phyloP scores from a whole-genome alignment of 2,797 vertebrate genomes.

The Phyllotis vaccarum region DNA sequence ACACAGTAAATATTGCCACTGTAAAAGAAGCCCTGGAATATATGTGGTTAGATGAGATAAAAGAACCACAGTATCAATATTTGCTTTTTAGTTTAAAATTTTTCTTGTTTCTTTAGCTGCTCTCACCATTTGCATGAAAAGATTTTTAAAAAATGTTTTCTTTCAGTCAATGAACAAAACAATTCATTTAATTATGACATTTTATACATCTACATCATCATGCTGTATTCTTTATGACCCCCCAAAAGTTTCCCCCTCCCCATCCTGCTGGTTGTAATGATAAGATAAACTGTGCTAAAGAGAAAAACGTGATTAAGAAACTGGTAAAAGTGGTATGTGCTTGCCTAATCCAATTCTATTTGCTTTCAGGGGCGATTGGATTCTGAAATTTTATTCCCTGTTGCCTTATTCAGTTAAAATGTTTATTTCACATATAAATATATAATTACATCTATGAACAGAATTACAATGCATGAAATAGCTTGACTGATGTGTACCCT shows the following conservation, averaged over 20 bases:
- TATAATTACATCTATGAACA: neutral
- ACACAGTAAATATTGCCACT: neutral
- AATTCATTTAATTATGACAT: neutral
- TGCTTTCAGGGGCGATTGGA: neutral
- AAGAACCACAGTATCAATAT: neutral
- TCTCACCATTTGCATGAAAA: neutral
- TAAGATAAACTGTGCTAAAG: neutral
- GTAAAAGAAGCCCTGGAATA: slow-evolving; percentile 4
- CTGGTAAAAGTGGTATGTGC: neutral
- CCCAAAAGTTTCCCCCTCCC: too few relatives aligned
- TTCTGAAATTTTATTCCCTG: neutral
- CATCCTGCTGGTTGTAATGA: too few relatives aligned
- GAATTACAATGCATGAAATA: neutral
- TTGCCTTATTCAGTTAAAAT: slow-evolving; percentile 5
- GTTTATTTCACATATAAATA: neutral
- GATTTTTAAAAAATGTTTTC: neutral
- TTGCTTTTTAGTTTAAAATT: neutral
- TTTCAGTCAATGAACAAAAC: neutral
- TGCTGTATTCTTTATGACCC: neutral
- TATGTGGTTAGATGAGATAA: neutral
- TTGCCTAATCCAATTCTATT: neutral
- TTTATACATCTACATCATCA: neutral
- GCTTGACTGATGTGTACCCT: neutral
- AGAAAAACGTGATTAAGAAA: neutral
- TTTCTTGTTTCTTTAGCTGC: neutral